phyloP scores from a whole-genome alignment of 2,113 vertebrate genomes.

The Microcebus tavaratra region DNA sequence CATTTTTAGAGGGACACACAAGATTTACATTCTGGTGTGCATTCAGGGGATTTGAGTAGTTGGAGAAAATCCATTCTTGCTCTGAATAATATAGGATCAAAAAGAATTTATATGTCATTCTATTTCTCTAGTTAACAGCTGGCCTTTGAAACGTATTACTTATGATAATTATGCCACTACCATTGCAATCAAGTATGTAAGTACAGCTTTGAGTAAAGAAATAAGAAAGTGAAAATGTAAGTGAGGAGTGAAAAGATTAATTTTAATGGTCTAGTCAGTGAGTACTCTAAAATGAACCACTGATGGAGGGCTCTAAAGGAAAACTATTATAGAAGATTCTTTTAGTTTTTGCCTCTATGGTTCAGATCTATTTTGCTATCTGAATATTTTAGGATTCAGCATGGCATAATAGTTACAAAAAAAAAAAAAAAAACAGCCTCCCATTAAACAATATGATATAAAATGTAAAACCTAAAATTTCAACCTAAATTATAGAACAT shows the following conservation, averaged over 20 bases:
- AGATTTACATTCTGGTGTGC: not conserved
- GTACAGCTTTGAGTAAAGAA: not conserved
- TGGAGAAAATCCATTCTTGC: not conserved
- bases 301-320: not conserved
- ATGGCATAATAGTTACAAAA: not conserved
- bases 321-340: not conserved
- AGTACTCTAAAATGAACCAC: not conserved
- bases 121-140: not conserved
- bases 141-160: not conserved
- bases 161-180: not conserved
- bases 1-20: not conserved
- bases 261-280: not conserved
- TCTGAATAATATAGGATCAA: not conserved
- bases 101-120: not conserved
- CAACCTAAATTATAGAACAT: constrained; percentile 19
- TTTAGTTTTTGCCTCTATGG: not conserved
- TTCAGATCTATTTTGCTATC: not conserved
- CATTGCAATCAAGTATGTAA: not conserved
- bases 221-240: not conserved
- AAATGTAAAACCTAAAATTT: constrained; percentile 32
- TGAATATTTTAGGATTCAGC: constrained; percentile 9
- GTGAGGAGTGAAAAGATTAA: not conserved
- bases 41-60: not conserved
- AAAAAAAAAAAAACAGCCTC: not conserved
- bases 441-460: not conserved